Percentiles rank a stretch among this genome's conserved stretches.
Conservation (phyloP, 2,888 invertebrate genomes). For the Synanthedon andrenaeformis region DNA sequence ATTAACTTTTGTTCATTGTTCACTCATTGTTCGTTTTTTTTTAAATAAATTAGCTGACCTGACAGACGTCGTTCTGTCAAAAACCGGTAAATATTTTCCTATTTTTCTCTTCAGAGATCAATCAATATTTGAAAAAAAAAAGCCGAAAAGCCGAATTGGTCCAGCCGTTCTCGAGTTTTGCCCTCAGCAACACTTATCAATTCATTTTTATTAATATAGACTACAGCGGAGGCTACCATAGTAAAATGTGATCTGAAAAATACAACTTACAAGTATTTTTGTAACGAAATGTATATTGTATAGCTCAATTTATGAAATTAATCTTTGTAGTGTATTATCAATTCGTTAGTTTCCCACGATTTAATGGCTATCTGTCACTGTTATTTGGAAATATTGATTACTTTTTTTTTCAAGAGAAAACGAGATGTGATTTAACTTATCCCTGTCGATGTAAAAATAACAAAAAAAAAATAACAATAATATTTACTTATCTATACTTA, state of each 20-base stretch:
- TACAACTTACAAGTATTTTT: constrained; percentile 64
- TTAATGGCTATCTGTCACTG: not conserved
- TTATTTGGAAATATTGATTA: not conserved
- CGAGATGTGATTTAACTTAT: not conserved
- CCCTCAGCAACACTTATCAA: too few relatives aligned
- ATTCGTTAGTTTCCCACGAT: constrained; percentile 5
- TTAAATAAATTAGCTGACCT: too few relatives aligned
- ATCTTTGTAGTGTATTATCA: constrained; percentile 14
- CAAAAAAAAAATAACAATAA: not conserved
- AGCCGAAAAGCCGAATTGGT: too few relatives aligned
- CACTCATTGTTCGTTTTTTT: too few relatives aligned
- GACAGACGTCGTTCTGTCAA: too few relatives aligned
- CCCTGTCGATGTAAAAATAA: not conserved
- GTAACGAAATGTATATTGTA: constrained; percentile 61
- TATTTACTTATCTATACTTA: not conserved
- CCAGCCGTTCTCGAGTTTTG: too few relatives aligned
- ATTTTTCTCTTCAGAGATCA: too few relatives aligned
- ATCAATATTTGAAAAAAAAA: too few relatives aligned
- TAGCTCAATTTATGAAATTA: constrained; percentile 58
- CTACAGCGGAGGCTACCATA: not conserved
- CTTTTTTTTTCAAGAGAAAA: not conserved
- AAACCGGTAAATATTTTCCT: too few relatives aligned
- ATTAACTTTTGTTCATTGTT: too few relatives aligned
- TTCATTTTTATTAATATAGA: too few relatives aligned
- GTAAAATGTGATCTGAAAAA: constrained; percentile 63